Base-by-base conservation (phyloP, 2,113 vertebrate genomes). In the Ellobius talpinus region DNA sequence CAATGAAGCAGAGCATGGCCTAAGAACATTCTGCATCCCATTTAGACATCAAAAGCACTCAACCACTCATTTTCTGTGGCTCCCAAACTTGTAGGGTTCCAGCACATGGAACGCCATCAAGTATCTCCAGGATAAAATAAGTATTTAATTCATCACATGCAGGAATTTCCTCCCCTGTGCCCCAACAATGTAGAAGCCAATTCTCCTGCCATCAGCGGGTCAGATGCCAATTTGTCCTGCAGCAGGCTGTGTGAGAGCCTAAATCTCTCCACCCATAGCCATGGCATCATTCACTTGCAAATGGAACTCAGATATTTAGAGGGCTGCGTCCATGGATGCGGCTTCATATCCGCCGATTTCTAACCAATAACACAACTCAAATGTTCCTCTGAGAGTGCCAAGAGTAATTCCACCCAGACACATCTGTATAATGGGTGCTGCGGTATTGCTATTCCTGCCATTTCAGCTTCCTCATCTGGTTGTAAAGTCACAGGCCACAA, bases 21-120 rank as follows among this genome's bases (percentile, higher is more conserved):
- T 70, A 45, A 65, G 72, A 95, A 74, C 31, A 47, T 31, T 66
- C 86, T 79, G 66, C 33, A 47, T 78, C 39, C 68, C n/a, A 61
- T 33, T 79, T 61, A 92, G 39, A 96, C 70, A 39, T 1, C 47
- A 92, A 96, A 97, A 90, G 39, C 70, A 36, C 65, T 82, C 88
- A 42, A 31, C 45, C 66, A 42, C 70, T 90, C 36, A 17, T 86
- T 96, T 95, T 76, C 70, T 86, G 79, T 82, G 74, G 73, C 89
- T 96, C 45, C 78, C 70, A 92, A 72, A 90, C 65, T 84, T 58
- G 76, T n/a, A 87, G 50, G 72, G 63, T 85, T 89, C 93, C 89
- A 89, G 39, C 90, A 55, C 58, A 65, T 61, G 93, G 66, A 92
- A 94, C 66, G 39, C 65, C 52, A 78, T 33, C n/a, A 84, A 87